phyloP scores from a whole-genome alignment of 2,888 invertebrate species.

The Caradrina kadenii region DNA sequence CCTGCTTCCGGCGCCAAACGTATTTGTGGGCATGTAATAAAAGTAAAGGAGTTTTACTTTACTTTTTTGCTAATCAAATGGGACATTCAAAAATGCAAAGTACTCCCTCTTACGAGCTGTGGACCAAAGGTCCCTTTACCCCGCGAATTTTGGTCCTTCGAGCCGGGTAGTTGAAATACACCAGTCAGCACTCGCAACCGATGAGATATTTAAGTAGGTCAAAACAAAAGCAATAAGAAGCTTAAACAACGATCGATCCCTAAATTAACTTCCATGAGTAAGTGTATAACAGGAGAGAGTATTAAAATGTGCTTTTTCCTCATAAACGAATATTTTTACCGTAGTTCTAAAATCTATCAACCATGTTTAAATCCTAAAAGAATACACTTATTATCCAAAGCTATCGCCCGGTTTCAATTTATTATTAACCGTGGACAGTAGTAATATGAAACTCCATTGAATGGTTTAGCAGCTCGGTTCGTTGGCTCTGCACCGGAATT shows the following conservation, averaged over 20 bases:
- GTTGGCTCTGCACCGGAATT: conserved; percentile 60
- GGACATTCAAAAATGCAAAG: background rate
- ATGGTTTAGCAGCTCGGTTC: conserved; percentile 50
- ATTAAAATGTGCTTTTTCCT: no score
- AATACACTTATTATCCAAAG: conserved; percentile 3
- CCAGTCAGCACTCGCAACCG: background rate
- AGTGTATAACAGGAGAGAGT: background rate
- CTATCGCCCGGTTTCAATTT: conserved; percentile 14
- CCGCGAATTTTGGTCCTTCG: conserved; percentile 1
- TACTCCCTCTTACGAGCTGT: background rate
- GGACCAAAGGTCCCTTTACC: background rate
- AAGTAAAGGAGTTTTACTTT: conserved; percentile 23
- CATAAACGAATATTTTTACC: background rate
- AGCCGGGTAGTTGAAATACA: background rate
- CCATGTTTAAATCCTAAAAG: conserved; percentile 19
- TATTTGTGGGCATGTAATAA: conserved; percentile 35
- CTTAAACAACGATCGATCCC: background rate
- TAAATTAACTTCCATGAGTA: background rate
- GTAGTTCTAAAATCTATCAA: background rate
- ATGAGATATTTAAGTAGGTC: background rate
- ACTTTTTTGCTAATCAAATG: background rate
- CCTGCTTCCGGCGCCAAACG: conserved; percentile 63
- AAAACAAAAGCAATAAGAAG: background rate
- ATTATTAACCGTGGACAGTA: conserved; percentile 27
- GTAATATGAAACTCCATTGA: conserved; percentile 47